These are phyloP conservation scores for Ephydatia muelleri DNA, from an alignment of 37 sponge, comb jelly and placozoan genomes.

Conservation along the genomic window DNA sequence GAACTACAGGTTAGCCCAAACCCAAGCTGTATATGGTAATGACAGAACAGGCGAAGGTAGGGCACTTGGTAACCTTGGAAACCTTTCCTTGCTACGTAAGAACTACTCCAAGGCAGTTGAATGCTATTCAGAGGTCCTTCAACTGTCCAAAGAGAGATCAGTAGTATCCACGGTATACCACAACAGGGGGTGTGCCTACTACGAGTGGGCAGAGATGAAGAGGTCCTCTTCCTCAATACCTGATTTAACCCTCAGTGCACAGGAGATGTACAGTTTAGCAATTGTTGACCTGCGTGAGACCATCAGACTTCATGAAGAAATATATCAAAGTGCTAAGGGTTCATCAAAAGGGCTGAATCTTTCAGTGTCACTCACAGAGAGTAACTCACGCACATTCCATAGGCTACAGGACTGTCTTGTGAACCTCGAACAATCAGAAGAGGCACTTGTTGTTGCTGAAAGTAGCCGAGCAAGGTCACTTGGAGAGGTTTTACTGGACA, in stretches of 20 bases:
- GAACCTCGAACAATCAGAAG: slow-evolving; percentile 28
- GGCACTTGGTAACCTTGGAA: slow-evolving; percentile 80
- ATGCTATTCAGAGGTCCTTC: slow-evolving; percentile 59
- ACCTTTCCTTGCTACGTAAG: slow-evolving; percentile 52
- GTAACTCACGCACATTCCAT: slow-evolving; percentile 62
- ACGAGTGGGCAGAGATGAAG: slow-evolving; percentile 61
- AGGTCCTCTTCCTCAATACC: background rate
- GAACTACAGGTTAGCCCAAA: slow-evolving; percentile 58
- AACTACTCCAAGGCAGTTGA: slow-evolving; percentile 48
- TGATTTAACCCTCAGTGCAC: background rate
- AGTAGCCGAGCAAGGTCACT: slow-evolving; percentile 62
- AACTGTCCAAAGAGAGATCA: slow-evolving; percentile 51
- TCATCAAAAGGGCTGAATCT: slow-evolving; percentile 46
- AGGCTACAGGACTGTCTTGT: slow-evolving; percentile 60
- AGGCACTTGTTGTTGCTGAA: slow-evolving; percentile 59
- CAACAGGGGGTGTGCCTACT: slow-evolving; percentile 72
- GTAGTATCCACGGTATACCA: slow-evolving; percentile 56
- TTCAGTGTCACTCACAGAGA: slow-evolving; percentile 64
- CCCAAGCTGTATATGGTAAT: slow-evolving; percentile 66
- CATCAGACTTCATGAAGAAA: slow-evolving; percentile 40
- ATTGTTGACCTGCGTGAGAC: slow-evolving; percentile 47
- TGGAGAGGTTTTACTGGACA: slow-evolving; percentile 66
- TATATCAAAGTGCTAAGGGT: slow-evolving; percentile 45
- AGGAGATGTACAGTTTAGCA: slow-evolving; percentile 26
- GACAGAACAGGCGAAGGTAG: slow-evolving; percentile 65